A percentile compares a stretch with the other conserved stretches of the same genome.
Evolutionary conservation across 1,140 invertebrate genomes (phyloP).

Genomic region (Rhizoglyphus robini): DNA sequence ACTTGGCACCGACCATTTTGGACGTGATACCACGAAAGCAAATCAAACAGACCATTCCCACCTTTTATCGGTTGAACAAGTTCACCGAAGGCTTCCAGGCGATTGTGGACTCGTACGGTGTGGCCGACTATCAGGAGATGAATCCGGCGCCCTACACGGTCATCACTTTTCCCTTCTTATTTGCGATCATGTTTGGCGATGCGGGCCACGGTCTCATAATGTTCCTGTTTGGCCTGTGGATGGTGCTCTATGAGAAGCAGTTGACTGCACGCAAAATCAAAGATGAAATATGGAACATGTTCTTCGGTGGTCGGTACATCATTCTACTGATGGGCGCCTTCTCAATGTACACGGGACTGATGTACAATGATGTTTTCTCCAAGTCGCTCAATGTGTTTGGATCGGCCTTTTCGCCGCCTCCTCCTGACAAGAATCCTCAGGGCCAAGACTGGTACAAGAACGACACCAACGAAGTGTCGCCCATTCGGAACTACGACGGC

Average conservation of each 20-base stretch:
- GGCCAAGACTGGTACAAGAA: not conserved
- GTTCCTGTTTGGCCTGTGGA: slow-evolving; percentile 51
- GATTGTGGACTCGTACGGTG: slow-evolving; percentile 86
- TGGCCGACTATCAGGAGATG: slow-evolving; percentile 82
- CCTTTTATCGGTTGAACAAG: slow-evolving; percentile 21
- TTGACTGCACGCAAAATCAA: slow-evolving; percentile 23
- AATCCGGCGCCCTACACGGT: slow-evolving; percentile 87
- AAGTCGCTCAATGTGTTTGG: slow-evolving; percentile 39
- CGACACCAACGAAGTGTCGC: slow-evolving; percentile 7
- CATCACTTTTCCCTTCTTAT: slow-evolving; percentile 92
- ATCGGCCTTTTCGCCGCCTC: slow-evolving; percentile 29
- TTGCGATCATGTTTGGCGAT: slow-evolving; percentile 91
- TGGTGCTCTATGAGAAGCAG: slow-evolving; percentile 41
- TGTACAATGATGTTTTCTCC: slow-evolving; percentile 39
- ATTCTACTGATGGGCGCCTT: slow-evolving; percentile 39
- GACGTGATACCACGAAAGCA: slow-evolving; percentile 15
- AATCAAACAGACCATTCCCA: slow-evolving; percentile 11
- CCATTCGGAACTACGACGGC: slow-evolving; percentile 29
- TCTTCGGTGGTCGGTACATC: slow-evolving; percentile 39
- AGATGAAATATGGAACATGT: slow-evolving; percentile 36
- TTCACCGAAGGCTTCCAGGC: slow-evolving; percentile 89
- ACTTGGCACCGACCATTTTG: slow-evolving; percentile 21
- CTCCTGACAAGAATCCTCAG: not conserved
- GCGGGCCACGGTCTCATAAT: slow-evolving; percentile 49
- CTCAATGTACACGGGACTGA: slow-evolving; percentile 38